phyloP scores from a whole-genome alignment of 2,888 invertebrate species.

The Ellobium chinense region DNA sequence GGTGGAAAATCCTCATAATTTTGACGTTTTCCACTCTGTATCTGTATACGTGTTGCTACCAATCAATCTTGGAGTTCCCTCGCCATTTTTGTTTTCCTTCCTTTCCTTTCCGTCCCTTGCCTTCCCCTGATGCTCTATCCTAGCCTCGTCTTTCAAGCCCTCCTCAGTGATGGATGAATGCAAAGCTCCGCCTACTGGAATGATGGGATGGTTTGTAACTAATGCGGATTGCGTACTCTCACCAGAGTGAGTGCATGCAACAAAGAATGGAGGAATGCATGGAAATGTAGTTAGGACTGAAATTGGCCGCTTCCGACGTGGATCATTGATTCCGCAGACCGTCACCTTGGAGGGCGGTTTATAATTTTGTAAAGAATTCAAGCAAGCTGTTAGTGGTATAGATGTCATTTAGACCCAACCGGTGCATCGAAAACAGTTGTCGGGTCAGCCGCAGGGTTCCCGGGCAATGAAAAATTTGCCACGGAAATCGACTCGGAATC shows the following conservation, averaged over 20 bases:
- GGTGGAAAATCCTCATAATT: not conserved
- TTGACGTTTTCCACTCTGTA: conserved; percentile 7
- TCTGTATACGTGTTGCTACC: conserved; percentile 6
- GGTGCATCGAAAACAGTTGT: too few relatives aligned
- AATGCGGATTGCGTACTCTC: not conserved
- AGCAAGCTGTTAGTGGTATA: conserved; percentile 14
- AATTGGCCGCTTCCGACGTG: conserved; percentile 30
- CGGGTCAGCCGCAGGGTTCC: not conserved
- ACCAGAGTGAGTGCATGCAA: not conserved
- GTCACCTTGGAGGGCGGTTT: not conserved
- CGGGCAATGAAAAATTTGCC: too few relatives aligned
- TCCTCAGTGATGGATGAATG: not conserved
- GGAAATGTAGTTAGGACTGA: conserved; percentile 14
- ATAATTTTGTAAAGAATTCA: conserved; percentile 22
- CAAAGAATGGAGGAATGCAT: not conserved
- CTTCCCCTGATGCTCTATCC: not conserved
- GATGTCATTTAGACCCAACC: not conserved
- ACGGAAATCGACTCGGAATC: not conserved
- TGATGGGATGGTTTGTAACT: not conserved
- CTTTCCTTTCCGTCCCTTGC: not conserved
- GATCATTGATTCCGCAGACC: conserved; percentile 29
- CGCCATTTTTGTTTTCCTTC: not conserved
- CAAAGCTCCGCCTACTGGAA: conserved; percentile 7
- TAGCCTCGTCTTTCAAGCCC: not conserved
- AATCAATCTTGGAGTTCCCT: conserved; percentile 1